Base-by-base conservation (phyloP, 2,113 vertebrate species). In the Prunella fulvescens region DNA sequence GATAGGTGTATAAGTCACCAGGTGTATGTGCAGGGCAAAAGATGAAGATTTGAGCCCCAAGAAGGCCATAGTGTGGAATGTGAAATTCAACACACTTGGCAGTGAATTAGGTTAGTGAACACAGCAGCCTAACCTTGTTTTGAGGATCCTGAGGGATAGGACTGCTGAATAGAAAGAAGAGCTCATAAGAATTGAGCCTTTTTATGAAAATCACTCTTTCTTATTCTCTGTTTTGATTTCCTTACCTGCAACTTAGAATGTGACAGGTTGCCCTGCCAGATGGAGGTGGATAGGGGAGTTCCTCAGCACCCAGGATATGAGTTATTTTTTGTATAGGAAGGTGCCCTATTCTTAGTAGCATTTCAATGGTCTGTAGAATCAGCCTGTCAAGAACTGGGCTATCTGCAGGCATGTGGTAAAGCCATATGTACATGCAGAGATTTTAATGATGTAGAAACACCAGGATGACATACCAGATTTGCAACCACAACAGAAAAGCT, bases 401-500 rank as follows among this genome's bases (percentile, higher is more conserved):
- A 17, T 82, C 57, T 82, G n/a, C 40, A 73, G 71, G 56, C 69
- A 57, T 89, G 45, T 45, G 54, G 64, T 44, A 86, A 93, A 84
- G 31, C 56, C 44, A 45, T 93, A 78, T 60, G 80, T 81, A 86
- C 86, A 60, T 35, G 54, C 23, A n/a, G 95, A 95, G 71, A 81
- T 90, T 86, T 94, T 94, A 93, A 80, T 90, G 64, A 44, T 78
- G 47, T 81, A 64, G 76, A 64, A 90, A 92, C 79, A 71, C 39
- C 39, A 37, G 60, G 66, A 70, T 56, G 78, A 81, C 0, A 0
- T 73, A 81, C 28, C 64, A 48, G 62, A 77, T 90, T 62, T 77
- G 56, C 87, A 54, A 9, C 65, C 48, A 48, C 62, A 77, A 77
- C 48, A 37, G 48, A 76, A 83, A 77, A 70, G 56, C 71, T 90